Evolutionary conservation across 2,113 vertebrate genomes (phyloP), one percentile per base, ranked within the genome.

Genomic region (Choloepus hoffmanni): DNA sequence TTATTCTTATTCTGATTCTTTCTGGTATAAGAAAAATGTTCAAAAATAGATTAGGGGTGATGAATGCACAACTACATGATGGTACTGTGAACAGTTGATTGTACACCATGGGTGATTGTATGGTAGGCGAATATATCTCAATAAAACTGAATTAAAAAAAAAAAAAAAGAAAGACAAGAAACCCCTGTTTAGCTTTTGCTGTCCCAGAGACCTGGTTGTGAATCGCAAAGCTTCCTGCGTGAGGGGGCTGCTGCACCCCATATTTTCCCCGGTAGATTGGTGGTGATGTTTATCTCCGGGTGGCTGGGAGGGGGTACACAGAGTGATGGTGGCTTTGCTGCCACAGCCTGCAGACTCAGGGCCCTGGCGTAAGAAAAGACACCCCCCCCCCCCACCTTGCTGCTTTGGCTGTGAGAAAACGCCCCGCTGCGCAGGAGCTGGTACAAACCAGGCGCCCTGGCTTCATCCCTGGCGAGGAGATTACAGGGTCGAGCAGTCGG

Each of bases 201-300:
- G 30, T 36, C 50, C 50, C 67, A 8, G 15, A 85, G 78, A n/a
- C 30, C 40, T 33, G 55, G 60, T 48, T 72, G 48, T 36, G 11
- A 1, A 16, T 21, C 50, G 58, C 79, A 7, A 0, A 0, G 3
- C 45, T 4, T 23, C 0, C 1, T 15, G 43, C 40, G 19, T 7
- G 24, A 11, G 7, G 72, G 62, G 48, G 30, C 45, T 30, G 26
- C 65, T 30, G 7, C 24, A 55, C 24, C 43, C 12, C n/a, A 23
- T 28, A 53, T 45, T 82, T 33, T n/a, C 77, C 7, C 77, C 5
- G 0, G 45, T 1, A 53, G 86, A 14, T 1, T 26, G 58, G 58
- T 15, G 72, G 76, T 14, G 26, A 0, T 15, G 67, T 15, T 23
- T 4, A 30, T 73, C 43, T 45, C 21, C 18, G 24, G 81, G 58